A percentile compares a stretch with the other conserved stretches of the same genome.
Conservation (phyloP, 2,797 vertebrate species). For the Sus cebifrons region DNA sequence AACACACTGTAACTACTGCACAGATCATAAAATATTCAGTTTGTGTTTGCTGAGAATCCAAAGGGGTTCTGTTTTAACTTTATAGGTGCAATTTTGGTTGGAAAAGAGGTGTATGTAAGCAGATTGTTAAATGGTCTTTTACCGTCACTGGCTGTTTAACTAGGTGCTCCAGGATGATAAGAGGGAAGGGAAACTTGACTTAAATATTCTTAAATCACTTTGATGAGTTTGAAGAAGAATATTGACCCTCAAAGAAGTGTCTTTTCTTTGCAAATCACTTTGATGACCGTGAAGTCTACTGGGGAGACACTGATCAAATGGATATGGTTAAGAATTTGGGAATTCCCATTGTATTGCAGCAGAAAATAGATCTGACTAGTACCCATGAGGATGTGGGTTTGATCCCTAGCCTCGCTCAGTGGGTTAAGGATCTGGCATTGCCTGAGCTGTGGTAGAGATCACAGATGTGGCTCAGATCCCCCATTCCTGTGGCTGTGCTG, state of each 20-base stretch:
- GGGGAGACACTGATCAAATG: not conserved
- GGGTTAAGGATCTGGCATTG: too few relatives aligned
- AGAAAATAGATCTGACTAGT: too few relatives aligned
- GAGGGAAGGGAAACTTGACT: slow-evolving; percentile 61
- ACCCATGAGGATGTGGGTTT: too few relatives aligned
- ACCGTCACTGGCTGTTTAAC: slow-evolving; percentile 78
- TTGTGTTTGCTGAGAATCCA: slow-evolving; percentile 73
- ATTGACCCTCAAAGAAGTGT: slow-evolving; percentile 8
- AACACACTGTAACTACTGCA: slow-evolving; percentile 66
- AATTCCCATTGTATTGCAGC: too few relatives aligned
- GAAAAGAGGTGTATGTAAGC: slow-evolving; percentile 66
- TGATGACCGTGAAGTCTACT: not conserved
- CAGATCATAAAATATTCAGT: slow-evolving; percentile 77
- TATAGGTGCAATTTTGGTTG: slow-evolving; percentile 85
- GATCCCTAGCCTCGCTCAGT: too few relatives aligned
- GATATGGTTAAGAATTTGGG: not conserved
- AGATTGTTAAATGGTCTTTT: slow-evolving; percentile 84
- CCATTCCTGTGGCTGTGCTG: too few relatives aligned
- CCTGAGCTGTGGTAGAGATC: too few relatives aligned
- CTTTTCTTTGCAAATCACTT: slow-evolving; percentile 69
- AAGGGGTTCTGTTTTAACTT: slow-evolving; percentile 72
- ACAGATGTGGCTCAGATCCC: too few relatives aligned
- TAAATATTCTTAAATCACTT: slow-evolving; percentile 77
- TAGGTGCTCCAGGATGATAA: slow-evolving; percentile 76
- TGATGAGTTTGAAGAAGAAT: slow-evolving; percentile 55